Conservation (phyloP, 1,140 invertebrate species). For the Pseudomyrmex concolor region DNA sequence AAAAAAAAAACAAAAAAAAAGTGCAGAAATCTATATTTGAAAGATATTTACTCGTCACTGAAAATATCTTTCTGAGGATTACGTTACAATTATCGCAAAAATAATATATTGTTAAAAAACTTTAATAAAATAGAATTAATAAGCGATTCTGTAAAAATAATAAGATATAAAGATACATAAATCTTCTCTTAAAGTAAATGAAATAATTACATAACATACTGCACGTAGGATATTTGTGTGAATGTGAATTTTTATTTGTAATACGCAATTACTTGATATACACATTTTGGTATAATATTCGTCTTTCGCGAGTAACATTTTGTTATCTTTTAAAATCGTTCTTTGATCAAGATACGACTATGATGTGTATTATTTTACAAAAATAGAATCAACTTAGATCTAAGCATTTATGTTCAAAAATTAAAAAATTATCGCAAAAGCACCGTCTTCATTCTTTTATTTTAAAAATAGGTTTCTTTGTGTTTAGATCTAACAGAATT, state of each 20-base stretch:
- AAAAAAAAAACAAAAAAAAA: background rate
- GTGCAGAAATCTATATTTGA: background rate
- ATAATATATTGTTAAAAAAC: conserved; percentile 1
- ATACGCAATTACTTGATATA: background rate
- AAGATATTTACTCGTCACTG: background rate
- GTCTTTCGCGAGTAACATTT: conserved; percentile 4
- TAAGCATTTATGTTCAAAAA: conserved; percentile 11
- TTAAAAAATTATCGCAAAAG: background rate
- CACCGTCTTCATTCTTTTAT: background rate
- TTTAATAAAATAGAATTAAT: background rate
- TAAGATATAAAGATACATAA: background rate
- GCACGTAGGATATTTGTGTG: conserved; percentile 31
- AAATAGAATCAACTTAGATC: background rate
- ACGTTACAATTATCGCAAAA: background rate
- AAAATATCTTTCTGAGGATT: background rate
- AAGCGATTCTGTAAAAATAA: conserved; percentile 23
- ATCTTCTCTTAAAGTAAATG: background rate
- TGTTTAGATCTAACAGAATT: conserved; percentile 33
- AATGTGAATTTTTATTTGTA: conserved; percentile 45
- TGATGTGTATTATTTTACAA: background rate
- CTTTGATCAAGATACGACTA: background rate
- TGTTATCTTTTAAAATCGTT: conserved; percentile 14
- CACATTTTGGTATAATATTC: no score
- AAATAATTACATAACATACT: conserved; percentile 9
- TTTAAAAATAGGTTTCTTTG: conserved; percentile 5